A percentile compares a stretch with the other conserved stretches of the same genome.
Conservation (phyloP, 2,888 invertebrate species). For the Erebia ligea region DNA sequence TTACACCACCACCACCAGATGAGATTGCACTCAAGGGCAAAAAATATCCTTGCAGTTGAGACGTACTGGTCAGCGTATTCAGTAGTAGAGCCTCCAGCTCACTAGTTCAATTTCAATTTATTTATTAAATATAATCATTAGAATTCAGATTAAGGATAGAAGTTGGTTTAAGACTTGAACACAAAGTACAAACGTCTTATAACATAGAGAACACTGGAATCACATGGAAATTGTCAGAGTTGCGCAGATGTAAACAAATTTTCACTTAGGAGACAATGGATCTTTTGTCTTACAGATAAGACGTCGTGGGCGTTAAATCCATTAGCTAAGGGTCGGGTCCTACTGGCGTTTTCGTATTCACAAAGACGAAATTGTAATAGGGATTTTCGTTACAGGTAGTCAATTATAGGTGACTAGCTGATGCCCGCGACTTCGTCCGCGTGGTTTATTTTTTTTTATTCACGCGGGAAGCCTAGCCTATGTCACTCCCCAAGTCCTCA, state of each 20-base stretch:
- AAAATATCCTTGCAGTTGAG: too few species aligned
- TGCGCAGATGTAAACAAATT: conserved; percentile 24
- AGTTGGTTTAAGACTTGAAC: background rate
- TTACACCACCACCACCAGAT: too few species aligned
- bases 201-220: background rate
- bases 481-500: too few species aligned
- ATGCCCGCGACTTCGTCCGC: too few species aligned
- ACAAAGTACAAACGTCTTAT: too few species aligned
- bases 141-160: background rate
- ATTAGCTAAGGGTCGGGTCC: conserved; percentile 47
- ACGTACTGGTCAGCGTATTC: too few species aligned
- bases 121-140: background rate
- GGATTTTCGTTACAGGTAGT: background rate
- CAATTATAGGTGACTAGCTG: too few species aligned
- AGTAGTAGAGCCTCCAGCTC: too few species aligned
- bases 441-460: too few species aligned
- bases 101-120: too few species aligned
- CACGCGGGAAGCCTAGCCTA: too few species aligned
- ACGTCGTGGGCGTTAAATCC: conserved; percentile 52
- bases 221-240: conserved; percentile 13
- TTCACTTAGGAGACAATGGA: conserved; percentile 45
- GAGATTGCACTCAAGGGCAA: too few species aligned
- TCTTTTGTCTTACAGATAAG: conserved; percentile 58
- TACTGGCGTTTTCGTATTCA: background rate
- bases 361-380: background rate